Base-by-base conservation (phyloP, 2,113 vertebrate genomes). In the Astatotilapia flaviijosephi region DNA sequence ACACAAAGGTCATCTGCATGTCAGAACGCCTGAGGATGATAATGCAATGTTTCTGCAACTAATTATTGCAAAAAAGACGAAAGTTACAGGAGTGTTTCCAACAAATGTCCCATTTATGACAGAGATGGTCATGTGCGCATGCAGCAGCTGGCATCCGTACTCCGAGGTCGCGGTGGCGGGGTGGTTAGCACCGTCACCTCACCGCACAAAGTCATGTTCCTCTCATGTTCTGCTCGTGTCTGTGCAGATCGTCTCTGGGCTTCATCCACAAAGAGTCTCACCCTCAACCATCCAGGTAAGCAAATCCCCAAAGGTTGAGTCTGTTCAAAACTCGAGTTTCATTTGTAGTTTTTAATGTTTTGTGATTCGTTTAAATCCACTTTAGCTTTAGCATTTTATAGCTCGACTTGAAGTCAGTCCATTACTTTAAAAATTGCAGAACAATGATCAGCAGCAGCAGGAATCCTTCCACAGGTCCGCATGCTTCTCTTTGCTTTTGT, bases 81-180 rank as follows among this genome's bases (percentile, higher is more conserved):
- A 70, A 42, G 1, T 70, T 68, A 21, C 19, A 15, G 1, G 2
- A 40, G 33, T 13, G 19, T 14, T 70, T 70, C 37, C n/a, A 23
- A 42, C 37, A 70, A 40, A 42, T 21, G 53, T 55, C 21, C 53
- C 9, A 23, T 23, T 55, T 55, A 21, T 14, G 6, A 23, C 54
- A 56, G 23, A 54, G n/a, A 28, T 15, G 23, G 13, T 9, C 26
- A 28, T 9, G 37, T 2, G n/a, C 13, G 0, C 37, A 23, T 23
- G 37, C 26, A 31, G 26, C 56, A 6, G 26, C 56, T 60, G 14
- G 1, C 56, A 33, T 60, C 5, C 2, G 2, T 19, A 10, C 8
- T 31, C 8, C 2, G 8, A 31, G 14, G 56, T 33, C 8, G 0
- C 1, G 56, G 2, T 1, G 31, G 15, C 0, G 2, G 8, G 4